Conservation (phyloP, 2,113 vertebrate genomes). For the Archocentrus centrarchus region DNA sequence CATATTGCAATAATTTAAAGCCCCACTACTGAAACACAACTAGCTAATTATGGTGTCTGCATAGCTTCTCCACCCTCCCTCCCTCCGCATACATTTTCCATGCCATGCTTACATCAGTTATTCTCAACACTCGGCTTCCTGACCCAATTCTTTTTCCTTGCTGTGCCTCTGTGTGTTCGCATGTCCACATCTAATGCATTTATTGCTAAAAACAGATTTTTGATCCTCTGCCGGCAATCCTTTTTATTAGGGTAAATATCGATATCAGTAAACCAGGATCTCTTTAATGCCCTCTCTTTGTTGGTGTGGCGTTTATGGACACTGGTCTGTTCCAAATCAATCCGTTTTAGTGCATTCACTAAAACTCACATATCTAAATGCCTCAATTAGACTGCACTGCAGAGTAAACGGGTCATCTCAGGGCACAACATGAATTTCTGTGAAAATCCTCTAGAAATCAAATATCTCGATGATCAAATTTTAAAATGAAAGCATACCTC, state of each 20-base stretch:
- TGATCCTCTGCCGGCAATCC: not conserved
- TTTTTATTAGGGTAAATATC: not conserved
- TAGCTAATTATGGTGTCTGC: constrained; percentile 70
- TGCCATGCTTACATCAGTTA: constrained; percentile 53
- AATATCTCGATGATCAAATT: not conserved
- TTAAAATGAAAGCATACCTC: constrained; percentile 69
- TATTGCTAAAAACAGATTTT: constrained; percentile 38
- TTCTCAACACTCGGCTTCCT: constrained; percentile 25
- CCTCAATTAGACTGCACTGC: fast-evolving
- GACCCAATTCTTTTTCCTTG: constrained; percentile 52
- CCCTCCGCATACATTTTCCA: constrained; percentile 62
- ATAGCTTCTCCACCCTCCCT: constrained; percentile 49
- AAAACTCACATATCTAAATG: not conserved
- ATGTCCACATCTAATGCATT: constrained; percentile 38
- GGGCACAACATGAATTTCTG: not conserved
- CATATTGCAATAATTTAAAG: constrained; percentile 69
- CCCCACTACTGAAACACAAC: constrained; percentile 62
- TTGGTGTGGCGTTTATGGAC: not conserved
- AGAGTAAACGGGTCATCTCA: not conserved
- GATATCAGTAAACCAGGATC: not conserved
- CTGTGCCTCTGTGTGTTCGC: constrained; percentile 28
- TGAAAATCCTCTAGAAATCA: not conserved
- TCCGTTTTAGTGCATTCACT: not conserved
- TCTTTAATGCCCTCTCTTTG: constrained; percentile 11
- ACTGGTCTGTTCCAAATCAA: constrained; percentile 1